Evolutionary conservation across 1,140 invertebrate genomes (phyloP).

Genomic region (Drepana arcuata): DNA sequence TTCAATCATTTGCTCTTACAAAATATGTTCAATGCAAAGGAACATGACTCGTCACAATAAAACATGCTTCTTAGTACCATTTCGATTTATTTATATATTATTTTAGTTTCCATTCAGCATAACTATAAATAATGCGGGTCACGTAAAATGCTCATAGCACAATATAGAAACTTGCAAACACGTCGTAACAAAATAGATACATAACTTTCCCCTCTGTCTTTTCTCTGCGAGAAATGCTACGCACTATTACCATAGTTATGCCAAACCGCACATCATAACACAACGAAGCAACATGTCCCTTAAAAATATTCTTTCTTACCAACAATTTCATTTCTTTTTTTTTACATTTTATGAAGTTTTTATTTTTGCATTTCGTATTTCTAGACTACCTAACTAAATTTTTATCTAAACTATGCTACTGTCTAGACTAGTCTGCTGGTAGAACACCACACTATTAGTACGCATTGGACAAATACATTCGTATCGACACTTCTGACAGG

Average conservation of each 20-base stretch:
- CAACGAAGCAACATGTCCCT: slow-evolving; percentile 72
- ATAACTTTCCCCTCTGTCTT: slow-evolving; percentile 64
- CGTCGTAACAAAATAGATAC: slow-evolving; percentile 74
- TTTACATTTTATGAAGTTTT: slow-evolving; percentile 70
- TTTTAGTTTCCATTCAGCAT: slow-evolving; percentile 71
- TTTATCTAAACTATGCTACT: slow-evolving; percentile 66
- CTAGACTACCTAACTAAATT: slow-evolving; percentile 70
- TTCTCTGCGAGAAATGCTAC: slow-evolving; percentile 65
- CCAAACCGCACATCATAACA: slow-evolving; percentile 69
- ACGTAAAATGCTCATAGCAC: slow-evolving; percentile 73
- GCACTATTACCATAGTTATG: slow-evolving; percentile 72
- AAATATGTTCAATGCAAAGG: slow-evolving; percentile 74
- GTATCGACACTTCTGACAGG: slow-evolving; percentile 59
- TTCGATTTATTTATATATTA: slow-evolving; percentile 71
- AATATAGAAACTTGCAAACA: slow-evolving; percentile 73
- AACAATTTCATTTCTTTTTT: slow-evolving; percentile 73
- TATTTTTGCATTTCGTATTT: slow-evolving; percentile 66
- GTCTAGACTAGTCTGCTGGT: slow-evolving; percentile 72
- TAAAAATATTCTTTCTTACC: slow-evolving; percentile 73
- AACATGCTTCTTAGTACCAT: slow-evolving; percentile 73
- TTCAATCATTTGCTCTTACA: slow-evolving; percentile 73
- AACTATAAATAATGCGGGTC: slow-evolving; percentile 72
- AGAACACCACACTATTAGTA: slow-evolving; percentile 72
- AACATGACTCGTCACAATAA: slow-evolving; percentile 73
- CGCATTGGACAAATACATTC: slow-evolving; percentile 72